Base-by-base conservation (phyloP, 2,888 invertebrate species). In the Drosophila monieri region DNA sequence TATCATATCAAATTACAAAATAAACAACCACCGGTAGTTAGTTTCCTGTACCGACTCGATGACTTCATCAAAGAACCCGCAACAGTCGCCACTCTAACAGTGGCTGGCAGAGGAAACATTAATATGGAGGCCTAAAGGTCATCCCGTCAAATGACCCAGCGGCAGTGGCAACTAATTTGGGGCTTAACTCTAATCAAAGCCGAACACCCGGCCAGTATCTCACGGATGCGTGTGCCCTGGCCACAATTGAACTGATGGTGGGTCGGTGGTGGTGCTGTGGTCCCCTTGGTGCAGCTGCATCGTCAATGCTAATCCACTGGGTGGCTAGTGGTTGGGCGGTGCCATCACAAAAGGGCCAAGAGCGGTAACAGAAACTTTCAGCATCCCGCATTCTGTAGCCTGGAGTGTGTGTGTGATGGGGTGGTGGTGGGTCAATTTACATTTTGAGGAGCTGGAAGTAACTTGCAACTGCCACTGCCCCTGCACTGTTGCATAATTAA, bases 181-280 rank as follows among this genome's bases (percentile, higher is more conserved):
- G 74, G 87, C 88, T 88, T 84, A 84, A 69, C 71, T 86, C 78
- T 80, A 88, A 84, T 88, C 84, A 84, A 88, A 78, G 74, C 76
- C 74, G 76, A 85, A 76, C 39, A 47, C 32, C 51, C 46, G 46
- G 23, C 48, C 18, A 47, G 41, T 54, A 32, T 71, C 65, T 18
- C 64, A 51, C 54, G 35, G 52, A 61, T 60, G 41, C 55, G 69
- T 56, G 47, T 62, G 48, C 18, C 53, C 30, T 15, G 32, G 72
- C 47, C 54, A 12, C 23, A 55, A 62, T 52, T 71, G 39, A 71
- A 52, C 41, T 37, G 46, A 3, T 43, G 27, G 21, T 10, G 48
- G 18, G 15, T 15, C 6, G 39, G 27, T 2, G 15, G 12, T 14
- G 43, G 43, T 6, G 14, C 32, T 6, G 12, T 32, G 43, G 15